Percentiles rank a stretch among this genome's conserved stretches.
phyloP scores from a whole-genome alignment of 2,113 vertebrate species.

The Oncorhynchus clarkii region DNA sequence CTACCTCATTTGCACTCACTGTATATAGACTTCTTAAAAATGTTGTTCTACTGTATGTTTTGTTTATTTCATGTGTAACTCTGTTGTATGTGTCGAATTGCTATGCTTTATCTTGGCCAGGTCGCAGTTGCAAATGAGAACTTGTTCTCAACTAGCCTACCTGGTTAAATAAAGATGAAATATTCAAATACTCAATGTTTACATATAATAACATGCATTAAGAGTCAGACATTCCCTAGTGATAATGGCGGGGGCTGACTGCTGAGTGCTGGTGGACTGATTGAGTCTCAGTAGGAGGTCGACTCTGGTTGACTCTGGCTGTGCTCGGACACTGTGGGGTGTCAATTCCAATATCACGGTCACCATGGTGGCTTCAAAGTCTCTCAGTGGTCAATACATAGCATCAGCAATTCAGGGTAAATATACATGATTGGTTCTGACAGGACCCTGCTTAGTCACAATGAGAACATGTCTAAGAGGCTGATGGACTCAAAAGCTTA shows the following conservation, averaged over 20 bases:
- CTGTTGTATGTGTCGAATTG: no score
- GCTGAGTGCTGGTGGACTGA: background rate
- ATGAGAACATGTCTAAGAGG: background rate
- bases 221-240: constrained; percentile 1
- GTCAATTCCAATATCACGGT: background rate
- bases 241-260: background rate
- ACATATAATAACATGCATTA: background rate
- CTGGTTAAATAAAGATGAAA: no score
- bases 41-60: no score
- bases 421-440: constrained; percentile 3
- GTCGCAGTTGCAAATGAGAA: no score
- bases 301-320: background rate
- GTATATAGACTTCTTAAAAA: no score
- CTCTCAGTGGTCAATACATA: background rate
- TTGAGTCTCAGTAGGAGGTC: background rate
- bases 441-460: background rate
- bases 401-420: constrained; percentile 13
- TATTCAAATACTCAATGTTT: background rate
- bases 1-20: no score
- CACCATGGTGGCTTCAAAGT: background rate
- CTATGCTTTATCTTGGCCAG: no score
- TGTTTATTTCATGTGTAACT: no score
- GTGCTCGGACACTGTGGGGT: background rate
- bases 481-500: background rate
- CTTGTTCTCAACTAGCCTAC: no score